Evolutionary conservation across 2,888 invertebrate genomes (phyloP).

Genomic region (Craniophora ligustri): DNA sequence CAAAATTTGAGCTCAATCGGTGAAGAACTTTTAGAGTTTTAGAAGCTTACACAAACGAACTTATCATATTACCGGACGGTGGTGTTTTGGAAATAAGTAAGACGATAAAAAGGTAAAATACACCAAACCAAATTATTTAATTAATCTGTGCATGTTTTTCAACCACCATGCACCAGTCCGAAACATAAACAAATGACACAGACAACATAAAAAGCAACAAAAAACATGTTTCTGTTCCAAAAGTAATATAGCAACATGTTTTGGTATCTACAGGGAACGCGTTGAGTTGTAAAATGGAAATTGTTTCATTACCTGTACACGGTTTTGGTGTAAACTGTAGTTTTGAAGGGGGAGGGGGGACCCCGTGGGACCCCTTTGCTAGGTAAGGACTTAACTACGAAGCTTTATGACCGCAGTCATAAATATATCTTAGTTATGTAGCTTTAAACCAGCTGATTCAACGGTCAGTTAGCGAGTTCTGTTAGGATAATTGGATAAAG

Average conservation of each 20-base stretch:
- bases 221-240: slow-evolving; percentile 6
- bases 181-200: background rate
- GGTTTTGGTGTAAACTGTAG: slow-evolving; percentile 53
- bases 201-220: background rate
- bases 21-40: no score
- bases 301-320: slow-evolving; percentile 62
- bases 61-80: no score
- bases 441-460: no score
- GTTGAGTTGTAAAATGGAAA: slow-evolving; percentile 45
- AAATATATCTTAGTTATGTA: slow-evolving; percentile 19
- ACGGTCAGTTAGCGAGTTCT: no score
- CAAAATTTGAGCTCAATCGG: no score
- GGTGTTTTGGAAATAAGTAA: no score
- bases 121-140: no score
- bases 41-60: no score
- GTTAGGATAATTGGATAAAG: no score
- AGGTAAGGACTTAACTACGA: background rate
- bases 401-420: slow-evolving; percentile 1
- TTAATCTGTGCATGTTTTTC: background rate
- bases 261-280: slow-evolving; percentile 8
- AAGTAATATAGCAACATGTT: background rate
- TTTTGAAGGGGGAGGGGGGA: slow-evolving; percentile 51
- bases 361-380: slow-evolving; percentile 9
- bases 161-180: no score
- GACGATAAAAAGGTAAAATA: no score